Conservation (phyloP, 2,888 invertebrate species). For the Lasioglossum calceatum region DNA sequence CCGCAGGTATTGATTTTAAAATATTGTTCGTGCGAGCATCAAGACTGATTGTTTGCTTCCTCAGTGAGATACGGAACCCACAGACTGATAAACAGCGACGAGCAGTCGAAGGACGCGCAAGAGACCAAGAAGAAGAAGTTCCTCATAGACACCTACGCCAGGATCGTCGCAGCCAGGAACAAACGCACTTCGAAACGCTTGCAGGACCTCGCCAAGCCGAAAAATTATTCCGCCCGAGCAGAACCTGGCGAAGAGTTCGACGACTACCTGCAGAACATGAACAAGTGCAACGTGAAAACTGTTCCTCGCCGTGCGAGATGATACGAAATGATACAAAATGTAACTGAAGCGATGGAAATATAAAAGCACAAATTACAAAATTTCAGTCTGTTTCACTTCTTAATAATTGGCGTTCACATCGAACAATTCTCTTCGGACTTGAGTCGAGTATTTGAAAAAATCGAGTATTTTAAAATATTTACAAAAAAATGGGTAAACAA, state of each 20-base stretch:
- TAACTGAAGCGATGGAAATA: constrained; percentile 19
- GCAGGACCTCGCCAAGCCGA: constrained; percentile 68
- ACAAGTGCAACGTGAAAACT: constrained; percentile 16
- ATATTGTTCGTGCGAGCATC: background rate
- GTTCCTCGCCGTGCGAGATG: background rate
- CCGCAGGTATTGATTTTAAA: constrained; percentile 26
- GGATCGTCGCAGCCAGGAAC: constrained; percentile 67
- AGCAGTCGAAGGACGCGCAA: constrained; percentile 51
- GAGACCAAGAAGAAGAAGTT: constrained; percentile 57
- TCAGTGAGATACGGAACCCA: constrained; percentile 17
- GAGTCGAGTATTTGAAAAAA: background rate
- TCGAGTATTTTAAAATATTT: too few species aligned
- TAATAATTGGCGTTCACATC: background rate
- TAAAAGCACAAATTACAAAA: background rate
- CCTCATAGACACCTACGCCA: constrained; percentile 69
- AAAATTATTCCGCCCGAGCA: constrained; percentile 12
- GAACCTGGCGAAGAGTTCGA: constrained; percentile 24
- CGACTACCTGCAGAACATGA: constrained; percentile 47
- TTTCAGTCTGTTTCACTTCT: background rate
- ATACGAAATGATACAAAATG: background rate
- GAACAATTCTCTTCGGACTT: background rate
- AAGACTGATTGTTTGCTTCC: background rate
- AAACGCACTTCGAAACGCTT: constrained; percentile 68
- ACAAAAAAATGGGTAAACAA: constrained; percentile 18
- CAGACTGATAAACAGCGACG: constrained; percentile 65